A percentile compares a stretch with the other conserved stretches of the same genome.
phyloP scores from a whole-genome alignment of 2,797 vertebrate genomes.

The Alcedo quadribrachys region DNA sequence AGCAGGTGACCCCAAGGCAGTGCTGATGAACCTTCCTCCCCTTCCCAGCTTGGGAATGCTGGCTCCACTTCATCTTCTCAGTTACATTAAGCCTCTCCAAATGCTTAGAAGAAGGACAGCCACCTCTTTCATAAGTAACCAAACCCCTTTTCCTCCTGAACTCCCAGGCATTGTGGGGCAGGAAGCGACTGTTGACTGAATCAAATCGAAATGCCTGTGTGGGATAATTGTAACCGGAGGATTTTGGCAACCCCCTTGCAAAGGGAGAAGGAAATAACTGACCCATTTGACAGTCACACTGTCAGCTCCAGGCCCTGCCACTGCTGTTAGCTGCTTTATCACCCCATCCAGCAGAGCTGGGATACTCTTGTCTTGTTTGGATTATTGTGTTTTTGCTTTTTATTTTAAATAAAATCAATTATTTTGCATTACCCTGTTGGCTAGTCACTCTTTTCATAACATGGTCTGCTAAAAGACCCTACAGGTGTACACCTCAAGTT shows the following conservation, averaged over 20 bases:
- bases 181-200: neutral
- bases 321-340: conserved; percentile 41
- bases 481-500: neutral
- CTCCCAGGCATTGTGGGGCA: neutral
- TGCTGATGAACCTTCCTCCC: neutral
- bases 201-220: neutral
- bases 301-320: conserved; percentile 1
- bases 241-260: neutral
- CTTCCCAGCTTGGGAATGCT: neutral
- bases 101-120: neutral
- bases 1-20: neutral
- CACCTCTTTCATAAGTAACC: neutral
- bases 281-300: neutral
- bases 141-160: neutral
- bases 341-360: conserved; percentile 58
- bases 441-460: neutral
- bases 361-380: conserved; percentile 47
- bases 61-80: conserved; percentile 4
- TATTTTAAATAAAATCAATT: conserved; percentile 74
- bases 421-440: conserved; percentile 63
- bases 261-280: neutral
- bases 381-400: conserved; percentile 63
- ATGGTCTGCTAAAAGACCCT: neutral
- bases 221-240: neutral
- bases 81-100: neutral